phyloP scores from a whole-genome alignment of 2,888 invertebrate species.

The Parelbella ahira region DNA sequence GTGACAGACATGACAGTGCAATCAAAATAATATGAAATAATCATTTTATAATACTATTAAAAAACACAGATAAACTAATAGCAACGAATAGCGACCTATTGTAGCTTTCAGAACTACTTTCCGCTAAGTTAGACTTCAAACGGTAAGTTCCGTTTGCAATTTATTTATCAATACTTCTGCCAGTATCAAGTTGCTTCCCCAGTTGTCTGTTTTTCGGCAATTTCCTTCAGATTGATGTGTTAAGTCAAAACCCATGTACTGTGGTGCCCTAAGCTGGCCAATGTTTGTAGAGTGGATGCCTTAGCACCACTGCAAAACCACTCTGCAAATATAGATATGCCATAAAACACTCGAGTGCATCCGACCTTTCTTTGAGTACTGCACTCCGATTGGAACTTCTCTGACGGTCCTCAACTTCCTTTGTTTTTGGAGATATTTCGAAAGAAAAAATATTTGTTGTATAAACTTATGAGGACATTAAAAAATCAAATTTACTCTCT shows the following conservation, averaged over 20 bases:
- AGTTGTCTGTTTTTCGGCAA: constrained; percentile 18
- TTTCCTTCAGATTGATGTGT: constrained; percentile 34
- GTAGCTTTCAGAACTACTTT: no score
- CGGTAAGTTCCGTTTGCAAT: constrained; percentile 3
- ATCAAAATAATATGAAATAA: no score
- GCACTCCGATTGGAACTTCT: constrained; percentile 19
- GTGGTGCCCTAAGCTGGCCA: constrained; percentile 33
- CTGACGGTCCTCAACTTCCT: constrained; percentile 13
- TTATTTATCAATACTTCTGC: constrained; percentile 11
- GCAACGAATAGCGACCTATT: no score
- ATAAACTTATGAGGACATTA: no score
- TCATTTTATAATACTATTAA: no score
- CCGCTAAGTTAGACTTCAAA: neutral
- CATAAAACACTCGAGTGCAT: constrained; percentile 36
- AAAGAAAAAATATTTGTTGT: no score
- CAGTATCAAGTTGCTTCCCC: constrained; percentile 17
- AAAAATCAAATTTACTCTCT: no score
- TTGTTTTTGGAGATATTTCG: no score
- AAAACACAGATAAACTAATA: no score
- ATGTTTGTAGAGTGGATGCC: constrained; percentile 57
- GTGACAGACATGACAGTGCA: no score
- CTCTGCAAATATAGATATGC: constrained; percentile 46
- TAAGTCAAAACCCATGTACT: constrained; percentile 51
- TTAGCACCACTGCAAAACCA: constrained; percentile 54
- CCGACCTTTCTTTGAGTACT: constrained; percentile 29